phyloP scores from a whole-genome alignment of 2,797 vertebrate genomes.

The Intellagama lesueurii region DNA sequence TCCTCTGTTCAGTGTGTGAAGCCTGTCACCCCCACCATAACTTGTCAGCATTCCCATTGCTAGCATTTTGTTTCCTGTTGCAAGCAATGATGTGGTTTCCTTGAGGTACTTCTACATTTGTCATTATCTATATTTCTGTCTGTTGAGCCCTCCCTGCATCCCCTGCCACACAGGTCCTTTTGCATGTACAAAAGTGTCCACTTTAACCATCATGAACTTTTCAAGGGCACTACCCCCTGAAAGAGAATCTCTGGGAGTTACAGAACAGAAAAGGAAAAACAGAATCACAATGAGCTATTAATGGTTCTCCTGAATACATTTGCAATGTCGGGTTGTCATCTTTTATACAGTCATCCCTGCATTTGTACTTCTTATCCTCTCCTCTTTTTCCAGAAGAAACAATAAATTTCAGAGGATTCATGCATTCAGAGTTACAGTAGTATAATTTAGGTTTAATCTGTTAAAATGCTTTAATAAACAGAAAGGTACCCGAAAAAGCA shows the following conservation, averaged over 20 bases:
- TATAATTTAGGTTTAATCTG: slow-evolving; percentile 37
- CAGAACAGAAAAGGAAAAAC: neutral
- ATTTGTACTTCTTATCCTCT: slow-evolving; percentile 8
- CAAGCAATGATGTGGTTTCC: slow-evolving; percentile 49
- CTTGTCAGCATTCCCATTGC: slow-evolving; percentile 35
- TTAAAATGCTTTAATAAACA: slow-evolving; percentile 27
- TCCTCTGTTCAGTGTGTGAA: slow-evolving; percentile 39
- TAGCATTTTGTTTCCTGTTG: slow-evolving; percentile 45
- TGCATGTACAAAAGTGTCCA: slow-evolving; percentile 25
- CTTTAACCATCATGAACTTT: slow-evolving; percentile 30
- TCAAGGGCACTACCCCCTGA: neutral
- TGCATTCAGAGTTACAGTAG: slow-evolving; percentile 23
- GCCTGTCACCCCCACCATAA: slow-evolving; percentile 44
- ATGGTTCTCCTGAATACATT: slow-evolving; percentile 16
- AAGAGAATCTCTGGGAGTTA: slow-evolving; percentile 30
- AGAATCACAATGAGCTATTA: slow-evolving; percentile 41
- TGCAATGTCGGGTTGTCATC: slow-evolving; percentile 35
- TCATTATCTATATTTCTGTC: slow-evolving; percentile 46
- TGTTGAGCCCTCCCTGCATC: neutral
- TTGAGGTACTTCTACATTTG: slow-evolving; percentile 41
- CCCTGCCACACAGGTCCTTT: neutral
- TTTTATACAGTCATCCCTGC: slow-evolving; percentile 24
- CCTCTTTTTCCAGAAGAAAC: neutral
- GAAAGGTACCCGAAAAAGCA: slow-evolving; percentile 31
- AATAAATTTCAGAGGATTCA: slow-evolving; percentile 16